phyloP scores from a whole-genome alignment of 2,888 invertebrate species.

The Gortyna flavago region DNA sequence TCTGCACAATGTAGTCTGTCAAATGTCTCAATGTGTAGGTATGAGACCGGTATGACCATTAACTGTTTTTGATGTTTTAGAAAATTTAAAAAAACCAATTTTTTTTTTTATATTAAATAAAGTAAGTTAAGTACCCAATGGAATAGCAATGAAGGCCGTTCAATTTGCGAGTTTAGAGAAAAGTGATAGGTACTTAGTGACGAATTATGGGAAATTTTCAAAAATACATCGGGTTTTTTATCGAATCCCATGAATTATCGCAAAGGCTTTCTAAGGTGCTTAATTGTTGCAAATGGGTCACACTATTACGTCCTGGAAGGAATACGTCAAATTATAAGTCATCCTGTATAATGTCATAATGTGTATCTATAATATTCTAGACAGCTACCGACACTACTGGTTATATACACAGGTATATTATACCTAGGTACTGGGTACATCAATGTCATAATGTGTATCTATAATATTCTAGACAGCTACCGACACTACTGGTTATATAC shows the following conservation, averaged over 20 bases:
- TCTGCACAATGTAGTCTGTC: not conserved
- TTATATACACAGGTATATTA: not conserved
- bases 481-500: not conserved
- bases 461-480: not conserved
- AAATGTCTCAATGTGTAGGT: not conserved
- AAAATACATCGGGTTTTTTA: no score
- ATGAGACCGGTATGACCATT: no score
- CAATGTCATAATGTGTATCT: not conserved
- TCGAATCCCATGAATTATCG: not conserved
- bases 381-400: not conserved
- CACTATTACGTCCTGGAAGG: no score
- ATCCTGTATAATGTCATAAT: no score
- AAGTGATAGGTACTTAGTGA: no score
- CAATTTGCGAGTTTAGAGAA: not conserved
- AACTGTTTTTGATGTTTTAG: no score
- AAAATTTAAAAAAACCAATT: no score
- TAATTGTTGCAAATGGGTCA: no score
- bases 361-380: not conserved
- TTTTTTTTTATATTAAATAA: no score
- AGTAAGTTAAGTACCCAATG: not conserved
- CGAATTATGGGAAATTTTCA: no score
- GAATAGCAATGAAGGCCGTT: not conserved
- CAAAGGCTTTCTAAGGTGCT: no score
- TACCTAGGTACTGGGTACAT: not conserved
- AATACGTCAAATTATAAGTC: no score